Evolutionary conservation across 2,113 vertebrate genomes (phyloP).

Genomic region (Eublepharis macularius): DNA sequence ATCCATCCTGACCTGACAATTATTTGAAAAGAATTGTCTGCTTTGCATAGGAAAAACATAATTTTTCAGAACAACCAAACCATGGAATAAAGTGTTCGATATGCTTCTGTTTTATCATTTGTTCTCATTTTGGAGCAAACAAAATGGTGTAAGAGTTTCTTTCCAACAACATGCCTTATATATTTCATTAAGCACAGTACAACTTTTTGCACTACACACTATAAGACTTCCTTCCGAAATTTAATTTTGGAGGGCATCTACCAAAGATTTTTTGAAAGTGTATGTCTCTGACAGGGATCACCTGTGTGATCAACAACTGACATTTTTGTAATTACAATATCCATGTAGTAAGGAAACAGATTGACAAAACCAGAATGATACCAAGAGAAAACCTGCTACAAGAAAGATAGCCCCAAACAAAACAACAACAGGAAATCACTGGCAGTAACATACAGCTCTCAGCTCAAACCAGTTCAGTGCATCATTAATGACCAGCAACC

Average conservation of each 20-base stretch:
- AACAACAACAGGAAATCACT: too few species aligned
- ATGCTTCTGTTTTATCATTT: constrained; percentile 51
- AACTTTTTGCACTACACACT: background rate
- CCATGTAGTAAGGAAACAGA: too few species aligned
- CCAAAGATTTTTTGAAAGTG: background rate
- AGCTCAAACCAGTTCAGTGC: too few species aligned
- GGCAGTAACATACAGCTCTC: too few species aligned
- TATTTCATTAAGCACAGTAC: background rate
- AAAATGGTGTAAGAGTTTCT: background rate
- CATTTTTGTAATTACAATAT: too few species aligned
- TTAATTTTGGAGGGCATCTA: background rate
- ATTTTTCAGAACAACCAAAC: constrained; percentile 33
- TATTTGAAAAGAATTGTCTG: constrained; percentile 73
- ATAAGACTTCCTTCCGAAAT: background rate
- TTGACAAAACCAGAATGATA: too few species aligned
- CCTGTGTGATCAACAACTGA: too few species aligned
- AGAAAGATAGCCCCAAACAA: too few species aligned
- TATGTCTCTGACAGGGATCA: too few species aligned
- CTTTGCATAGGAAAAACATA: constrained; percentile 41
- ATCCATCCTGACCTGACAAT: constrained; percentile 71
- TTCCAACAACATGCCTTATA: background rate
- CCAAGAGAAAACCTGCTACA: too few species aligned
- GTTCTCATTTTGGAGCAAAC: constrained; percentile 66
- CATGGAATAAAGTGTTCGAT: constrained; percentile 57
- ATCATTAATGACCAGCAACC: too few species aligned